A percentile compares a stretch with the other conserved stretches of the same genome.
phyloP scores from a whole-genome alignment of 2,113 vertebrate genomes.

The Eclectus roratus region DNA sequence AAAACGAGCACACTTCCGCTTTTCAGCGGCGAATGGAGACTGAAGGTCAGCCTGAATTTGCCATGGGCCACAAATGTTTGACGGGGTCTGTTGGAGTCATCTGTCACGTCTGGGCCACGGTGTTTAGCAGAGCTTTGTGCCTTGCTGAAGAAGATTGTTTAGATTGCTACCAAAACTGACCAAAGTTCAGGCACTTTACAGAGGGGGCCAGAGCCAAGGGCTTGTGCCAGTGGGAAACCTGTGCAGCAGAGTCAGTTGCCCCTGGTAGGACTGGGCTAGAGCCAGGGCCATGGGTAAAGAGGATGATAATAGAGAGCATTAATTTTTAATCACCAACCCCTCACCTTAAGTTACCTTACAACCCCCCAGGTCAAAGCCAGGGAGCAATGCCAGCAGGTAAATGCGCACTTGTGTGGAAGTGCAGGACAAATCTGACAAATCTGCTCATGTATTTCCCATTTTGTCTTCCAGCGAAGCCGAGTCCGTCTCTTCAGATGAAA shows the following conservation, averaged over 20 bases:
- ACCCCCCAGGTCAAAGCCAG: neutral
- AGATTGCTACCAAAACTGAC: neutral
- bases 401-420: accelerated
- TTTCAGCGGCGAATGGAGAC: accelerated
- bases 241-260: neutral
- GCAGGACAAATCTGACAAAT: accelerated
- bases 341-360: no score
- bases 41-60: neutral
- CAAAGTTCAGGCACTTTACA: neutral
- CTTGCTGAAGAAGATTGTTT: neutral
- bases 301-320: neutral
- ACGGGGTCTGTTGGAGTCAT: neutral
- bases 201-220: accelerated
- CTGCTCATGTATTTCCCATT: neutral
- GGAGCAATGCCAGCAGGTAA: neutral
- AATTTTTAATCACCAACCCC: neutral
- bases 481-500: constrained; percentile 35
- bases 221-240: accelerated
- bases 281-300: neutral
- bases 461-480: constrained; percentile 51
- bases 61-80: neutral
- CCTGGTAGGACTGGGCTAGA: neutral
- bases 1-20: neutral
- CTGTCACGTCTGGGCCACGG: accelerated
- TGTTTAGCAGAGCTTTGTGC: neutral